Percentiles rank a stretch among this genome's conserved stretches.
Conservation (phyloP, 2,888 invertebrate genomes). For the Boloria euphrosyne region DNA sequence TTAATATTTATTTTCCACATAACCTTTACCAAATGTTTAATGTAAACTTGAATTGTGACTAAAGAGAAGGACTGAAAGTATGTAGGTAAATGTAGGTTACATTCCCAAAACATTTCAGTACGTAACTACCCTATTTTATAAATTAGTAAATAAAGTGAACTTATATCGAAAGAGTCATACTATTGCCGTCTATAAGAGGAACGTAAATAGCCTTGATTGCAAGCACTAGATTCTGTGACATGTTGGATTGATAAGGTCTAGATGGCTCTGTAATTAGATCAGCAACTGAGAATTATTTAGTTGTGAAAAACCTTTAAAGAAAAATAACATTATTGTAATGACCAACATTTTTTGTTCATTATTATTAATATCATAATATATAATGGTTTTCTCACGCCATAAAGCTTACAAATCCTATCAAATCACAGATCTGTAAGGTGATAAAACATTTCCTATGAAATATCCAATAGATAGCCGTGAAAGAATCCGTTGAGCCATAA, state of each 20-base stretch:
- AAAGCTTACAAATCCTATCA: conserved; percentile 24
- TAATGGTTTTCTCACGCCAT: conserved; percentile 21
- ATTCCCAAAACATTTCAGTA: no score
- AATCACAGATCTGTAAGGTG: conserved; percentile 23
- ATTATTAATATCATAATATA: not conserved
- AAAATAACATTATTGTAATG: not conserved
- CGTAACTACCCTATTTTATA: conserved; percentile 24
- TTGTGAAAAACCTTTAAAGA: not conserved
- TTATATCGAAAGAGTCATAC: conserved; percentile 35
- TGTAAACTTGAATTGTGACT: no score
- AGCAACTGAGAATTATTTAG: not conserved
- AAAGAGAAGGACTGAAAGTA: no score
- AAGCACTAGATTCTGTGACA: conserved; percentile 25
- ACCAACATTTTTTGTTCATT: not conserved
- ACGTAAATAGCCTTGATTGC: conserved; percentile 41
- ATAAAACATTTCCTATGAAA: conserved; percentile 31
- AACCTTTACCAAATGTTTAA: no score
- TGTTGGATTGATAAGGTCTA: conserved; percentile 29
- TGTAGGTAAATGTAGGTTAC: no score
- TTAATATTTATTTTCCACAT: no score
- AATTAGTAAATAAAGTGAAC: conserved; percentile 16
- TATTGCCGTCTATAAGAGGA: conserved; percentile 32
- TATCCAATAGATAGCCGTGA: conserved; percentile 27
- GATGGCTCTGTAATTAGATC: conserved; percentile 19
- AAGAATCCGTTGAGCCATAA: conserved; percentile 36